Base-by-base conservation (phyloP, 2,888 invertebrate genomes). In the Heliothis peltigera region DNA sequence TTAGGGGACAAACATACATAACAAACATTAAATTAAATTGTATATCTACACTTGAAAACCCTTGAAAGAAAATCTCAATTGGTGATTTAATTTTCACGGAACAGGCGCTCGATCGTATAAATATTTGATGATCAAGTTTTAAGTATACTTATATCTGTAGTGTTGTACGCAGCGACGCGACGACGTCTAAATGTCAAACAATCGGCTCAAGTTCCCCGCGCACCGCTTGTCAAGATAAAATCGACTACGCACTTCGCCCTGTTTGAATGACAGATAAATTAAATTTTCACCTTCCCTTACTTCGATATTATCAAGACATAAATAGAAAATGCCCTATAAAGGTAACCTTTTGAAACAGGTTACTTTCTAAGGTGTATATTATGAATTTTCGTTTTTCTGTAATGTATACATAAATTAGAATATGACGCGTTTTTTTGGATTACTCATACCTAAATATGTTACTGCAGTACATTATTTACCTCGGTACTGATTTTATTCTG, bases 171-270 rank as follows among this genome's bases (percentile, higher is more conserved):
- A 47, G 60, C 48, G 53, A 35, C 48, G 46, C 47, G 46, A 71
- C 64, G 75, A 71, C 64, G 75, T 80, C 77, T 65, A 72, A 82
- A 78, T 68, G 81, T 80, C 82, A 79, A 79, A 82, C 84, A 85
- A 80, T 78, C 76, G 79, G 84, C 81, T 70, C 67, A 81, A 86
- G 78, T 85, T 84, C 64, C 57, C 69, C 72, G 72, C 75, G 75
- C 65, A 74, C 52, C 70, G 60, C 80, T 83, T 83, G 84, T 83
- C 85, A 83, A 84, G 86, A 85, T 84, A 85, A 84, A 81, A 79
- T 82, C 70, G 75, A 79, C 71, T 77, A 73, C 72, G 72, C 64
- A 74, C 58, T 80, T 73, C 64, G 51, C 44, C 28, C 39, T 68
- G 62, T 71, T 81, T 79, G 77, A 87, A 76, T 81, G 84, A 82